Percentiles rank a stretch among this genome's conserved stretches.
Evolutionary conservation across 2,797 vertebrate species (phyloP).

Genomic region (Lagodon rhomboides): DNA sequence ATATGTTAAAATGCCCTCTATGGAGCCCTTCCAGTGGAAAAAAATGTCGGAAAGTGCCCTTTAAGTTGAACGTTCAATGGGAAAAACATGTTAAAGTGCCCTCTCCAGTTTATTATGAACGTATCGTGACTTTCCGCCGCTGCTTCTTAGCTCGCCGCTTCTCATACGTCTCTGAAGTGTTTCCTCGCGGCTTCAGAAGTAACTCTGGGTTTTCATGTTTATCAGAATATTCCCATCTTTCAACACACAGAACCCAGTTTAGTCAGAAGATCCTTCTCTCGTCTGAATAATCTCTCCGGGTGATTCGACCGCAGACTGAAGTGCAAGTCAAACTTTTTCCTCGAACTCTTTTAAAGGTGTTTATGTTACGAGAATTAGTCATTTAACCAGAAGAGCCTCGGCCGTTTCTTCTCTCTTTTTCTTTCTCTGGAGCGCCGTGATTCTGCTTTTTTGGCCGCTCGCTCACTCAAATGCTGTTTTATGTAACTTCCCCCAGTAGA

Average conservation of each 20-base stretch:
- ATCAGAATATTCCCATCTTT: constrained; percentile 13
- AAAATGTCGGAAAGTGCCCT: too few species aligned
- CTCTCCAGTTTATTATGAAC: too few species aligned
- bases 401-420: constrained; percentile 32
- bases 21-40: too few species aligned
- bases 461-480: constrained; percentile 65
- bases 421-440: constrained; percentile 37
- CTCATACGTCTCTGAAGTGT: neutral
- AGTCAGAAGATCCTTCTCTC: neutral
- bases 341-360: constrained; percentile 40
- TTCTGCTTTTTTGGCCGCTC: constrained; percentile 58
- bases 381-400: constrained; percentile 43
- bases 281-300: neutral
- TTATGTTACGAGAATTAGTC: constrained; percentile 50
- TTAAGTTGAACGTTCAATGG: too few species aligned
- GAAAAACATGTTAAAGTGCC: too few species aligned
- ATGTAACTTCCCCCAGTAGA: constrained; percentile 63
- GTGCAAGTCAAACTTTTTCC: constrained; percentile 6
- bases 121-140: too few species aligned
- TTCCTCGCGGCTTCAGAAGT: constrained; percentile 20
- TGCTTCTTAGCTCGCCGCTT: too few species aligned
- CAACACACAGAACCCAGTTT: neutral
- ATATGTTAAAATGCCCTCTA: too few species aligned
- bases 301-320: neutral
- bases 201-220: neutral